These are phyloP conservation scores for Caenorhabditis imperialis DNA, from an alignment of 2,888 invertebrate genomes.

Conservation along the genomic window DNA sequence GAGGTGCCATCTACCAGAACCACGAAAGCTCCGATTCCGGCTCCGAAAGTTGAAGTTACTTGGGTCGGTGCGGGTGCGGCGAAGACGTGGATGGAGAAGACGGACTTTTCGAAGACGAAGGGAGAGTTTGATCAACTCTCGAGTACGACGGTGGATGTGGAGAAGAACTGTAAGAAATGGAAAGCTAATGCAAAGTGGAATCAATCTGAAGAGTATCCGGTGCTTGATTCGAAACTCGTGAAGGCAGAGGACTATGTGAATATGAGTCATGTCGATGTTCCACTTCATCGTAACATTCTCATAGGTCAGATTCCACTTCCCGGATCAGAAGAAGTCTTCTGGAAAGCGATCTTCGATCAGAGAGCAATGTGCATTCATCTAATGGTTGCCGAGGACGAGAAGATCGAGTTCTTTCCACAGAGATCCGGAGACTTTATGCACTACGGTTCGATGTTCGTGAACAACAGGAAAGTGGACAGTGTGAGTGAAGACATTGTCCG, in stretches of 20 bases:
- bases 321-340: slow-evolving; percentile 24
- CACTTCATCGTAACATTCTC: slow-evolving; percentile 6
- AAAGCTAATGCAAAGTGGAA: too few relatives aligned
- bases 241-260: slow-evolving; percentile 11
- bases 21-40: too few relatives aligned
- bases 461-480: slow-evolving; percentile 19
- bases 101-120: too few relatives aligned
- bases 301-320: slow-evolving; percentile 21
- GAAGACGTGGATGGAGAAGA: slow-evolving; percentile 16
- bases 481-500: slow-evolving; percentile 20
- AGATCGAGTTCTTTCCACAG: slow-evolving; percentile 16
- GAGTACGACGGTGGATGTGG: too few relatives aligned
- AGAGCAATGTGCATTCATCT: slow-evolving; percentile 11
- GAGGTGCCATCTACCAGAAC: too few relatives aligned
- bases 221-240: too few relatives aligned
- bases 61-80: slow-evolving; percentile 14
- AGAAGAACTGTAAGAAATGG: too few relatives aligned
- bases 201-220: too few relatives aligned
- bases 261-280: slow-evolving; percentile 13
- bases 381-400: slow-evolving; percentile 2
- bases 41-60: too few relatives aligned
- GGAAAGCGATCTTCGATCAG: slow-evolving; percentile 24
- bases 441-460: slow-evolving; percentile 27
- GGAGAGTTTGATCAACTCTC: too few relatives aligned
- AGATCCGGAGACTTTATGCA: neutral